Conservation (phyloP, 2,797 vertebrate species). For the Psittacula derbiana region DNA sequence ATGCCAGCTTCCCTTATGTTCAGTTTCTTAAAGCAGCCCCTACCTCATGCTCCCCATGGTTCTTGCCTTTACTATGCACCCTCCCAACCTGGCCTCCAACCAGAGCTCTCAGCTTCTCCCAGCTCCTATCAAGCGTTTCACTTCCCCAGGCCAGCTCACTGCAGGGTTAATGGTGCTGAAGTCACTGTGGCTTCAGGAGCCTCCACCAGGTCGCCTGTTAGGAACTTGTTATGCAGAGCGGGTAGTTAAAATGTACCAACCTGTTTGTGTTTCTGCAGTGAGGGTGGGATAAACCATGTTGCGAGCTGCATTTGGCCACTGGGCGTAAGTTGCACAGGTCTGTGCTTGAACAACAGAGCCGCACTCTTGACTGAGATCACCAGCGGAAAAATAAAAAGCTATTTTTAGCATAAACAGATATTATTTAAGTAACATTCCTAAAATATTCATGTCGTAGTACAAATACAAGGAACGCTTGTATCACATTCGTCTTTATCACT, state of each 20-base stretch:
- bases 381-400: neutral
- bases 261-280: neutral
- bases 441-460: neutral
- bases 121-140: neutral
- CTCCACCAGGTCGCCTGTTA: neutral
- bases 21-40: neutral
- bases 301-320: neutral
- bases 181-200: neutral
- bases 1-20: neutral
- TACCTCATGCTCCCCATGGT: rapidly evolving
- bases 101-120: rapidly evolving
- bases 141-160: neutral
- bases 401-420: neutral
- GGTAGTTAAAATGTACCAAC: neutral
- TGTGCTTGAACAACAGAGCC: neutral
- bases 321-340: neutral
- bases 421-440: neutral
- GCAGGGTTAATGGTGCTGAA: neutral
- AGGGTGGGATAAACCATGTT: neutral
- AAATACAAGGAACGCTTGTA: neutral
- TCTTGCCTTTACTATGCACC: neutral
- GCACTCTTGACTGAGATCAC: neutral
- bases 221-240: neutral
- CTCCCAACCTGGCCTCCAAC: neutral
- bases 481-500: neutral